Base-by-base conservation (phyloP, 2,888 invertebrate species). In the Microplitis deprimator region DNA sequence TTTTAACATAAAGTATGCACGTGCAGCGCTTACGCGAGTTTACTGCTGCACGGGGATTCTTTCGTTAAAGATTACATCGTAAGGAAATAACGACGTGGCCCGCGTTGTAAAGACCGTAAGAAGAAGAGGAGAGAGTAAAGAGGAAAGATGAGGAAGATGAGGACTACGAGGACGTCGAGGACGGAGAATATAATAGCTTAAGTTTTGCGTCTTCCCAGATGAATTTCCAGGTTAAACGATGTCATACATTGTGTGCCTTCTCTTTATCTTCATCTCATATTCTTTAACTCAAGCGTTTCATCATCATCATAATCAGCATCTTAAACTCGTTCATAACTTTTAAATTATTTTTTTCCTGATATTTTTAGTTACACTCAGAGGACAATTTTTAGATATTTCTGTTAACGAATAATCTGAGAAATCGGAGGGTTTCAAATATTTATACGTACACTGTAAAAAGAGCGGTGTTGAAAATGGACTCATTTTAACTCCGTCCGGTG, bases 201-300 rank as follows among this genome's bases (percentile, higher is more conserved):
- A 80, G 80, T 80, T 80, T 79, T 73, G 68, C 77, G 71, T 76
- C 77, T 77, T 79, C 74, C 77, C 75, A 75, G 77, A 73, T 73
- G 74, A 80, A 80, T 80, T 80, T 79, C 70, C 77, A 71, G 76
- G 79, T 80, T 77, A 79, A 76, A 75, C 77, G 68, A 40, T 61
- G 38, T 70, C 17, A 73, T 10, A 75, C 50, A 77, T 78, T 75
- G 70, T 77, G 75, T 68, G 67, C 39, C 10, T 40, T 72, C 65
- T 73, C 68, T 68, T 60, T 76, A 59, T 59, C 75, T 68, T 75
- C 73, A 10, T 59, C 50, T 50, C 50, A 50, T 50, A 61, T 76
- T 59, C 70, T 68, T 77, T 59, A n/a, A 67, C 65, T 68, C 41
- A 61, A 29, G 8, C 8, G 5, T 68, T 17, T 68, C 16, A 41